Evolutionary conservation across 2,888 invertebrate genomes (phyloP), one percentile per base, ranked within the genome.

Genomic region (Cantharis lateralis): DNA sequence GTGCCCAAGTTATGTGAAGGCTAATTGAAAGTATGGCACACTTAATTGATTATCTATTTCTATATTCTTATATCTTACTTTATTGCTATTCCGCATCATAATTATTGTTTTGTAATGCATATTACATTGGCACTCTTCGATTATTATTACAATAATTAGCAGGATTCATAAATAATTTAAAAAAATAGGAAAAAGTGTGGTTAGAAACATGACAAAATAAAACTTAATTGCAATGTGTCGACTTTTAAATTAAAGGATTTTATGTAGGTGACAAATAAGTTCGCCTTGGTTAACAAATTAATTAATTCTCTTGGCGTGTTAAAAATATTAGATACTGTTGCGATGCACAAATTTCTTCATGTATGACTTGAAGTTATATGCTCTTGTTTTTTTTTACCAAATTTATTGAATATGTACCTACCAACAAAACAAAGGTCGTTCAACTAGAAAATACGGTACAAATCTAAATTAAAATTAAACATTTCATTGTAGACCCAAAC

Each of bases 401-500:
- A 48, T 48, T 48, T 48, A 48, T 48, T 48, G n/a, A 48, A n/a
- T 48, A 10, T 7, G 13, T 48, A 48, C 48, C 48, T 48, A 48
- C 48, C 48, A n/a, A 48, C 48, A 68, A 74, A 62, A 32, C 71
- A 68, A 28, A 75, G 76, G 76, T 76, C 69, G 24, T 76, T 76
- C 76, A 76, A 76, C 76, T 62, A 26, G 68, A 63, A 69, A 76
- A 76, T 76, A 76, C 76, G 76, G 76, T 76, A 76, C 24, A 76
- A 62, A 76, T 72, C 69, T 63, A 76, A 64, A 63, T 75, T 68
- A 20, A 66, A 28, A 71, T 48, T 48, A 71, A 75, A 68, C 62
- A 72, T 62, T 76, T 72, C 48, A 75, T 75, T 75, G 70, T 61
- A 71, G 63, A 75, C 70, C 68, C 71, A 68, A 70, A 63, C 69